Evolutionary conservation across 2,888 invertebrate genomes (phyloP).

Genomic region (Macropis europaea): DNA sequence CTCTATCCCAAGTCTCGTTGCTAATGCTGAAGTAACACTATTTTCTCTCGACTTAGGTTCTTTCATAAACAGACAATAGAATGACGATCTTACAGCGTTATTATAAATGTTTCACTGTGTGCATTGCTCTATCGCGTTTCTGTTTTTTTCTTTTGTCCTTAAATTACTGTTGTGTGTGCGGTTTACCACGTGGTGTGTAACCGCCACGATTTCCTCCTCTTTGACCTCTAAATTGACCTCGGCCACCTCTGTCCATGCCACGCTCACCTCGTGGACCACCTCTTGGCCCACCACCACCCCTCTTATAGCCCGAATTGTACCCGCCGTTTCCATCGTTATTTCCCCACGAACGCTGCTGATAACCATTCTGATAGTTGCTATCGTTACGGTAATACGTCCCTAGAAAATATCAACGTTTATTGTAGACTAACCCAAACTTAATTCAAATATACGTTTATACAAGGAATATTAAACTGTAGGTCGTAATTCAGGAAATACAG

Average conservation of each 20-base stretch:
- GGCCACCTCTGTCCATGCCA: constrained; percentile 67
- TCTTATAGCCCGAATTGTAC: constrained; percentile 74
- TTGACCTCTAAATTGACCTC: constrained; percentile 74
- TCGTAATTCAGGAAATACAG: no score
- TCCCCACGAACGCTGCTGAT: constrained; percentile 76
- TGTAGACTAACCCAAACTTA: no score
- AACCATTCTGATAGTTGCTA: constrained; percentile 79
- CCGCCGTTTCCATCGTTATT: constrained; percentile 67
- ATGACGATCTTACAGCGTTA: constrained; percentile 59
- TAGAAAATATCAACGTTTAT: no score
- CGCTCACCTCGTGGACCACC: constrained; percentile 73
- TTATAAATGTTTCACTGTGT: constrained; percentile 60
- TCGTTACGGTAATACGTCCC: constrained; percentile 77
- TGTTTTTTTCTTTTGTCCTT: not conserved
- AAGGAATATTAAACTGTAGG: no score
- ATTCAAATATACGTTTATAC: no score
- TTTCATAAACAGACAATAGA: constrained; percentile 67
- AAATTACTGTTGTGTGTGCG: constrained; percentile 75
- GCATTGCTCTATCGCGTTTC: constrained; percentile 50
- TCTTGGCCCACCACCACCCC: constrained; percentile 67
- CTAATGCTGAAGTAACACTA: constrained; percentile 32
- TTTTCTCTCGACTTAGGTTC: constrained; percentile 56
- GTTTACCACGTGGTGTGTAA: constrained; percentile 73
- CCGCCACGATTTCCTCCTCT: constrained; percentile 79
- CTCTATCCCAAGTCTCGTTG: constrained; percentile 3